Evolutionary conservation across 2,797 vertebrate genomes (phyloP), one percentile per base, ranked within the genome.

Genomic region (Emys orbicularis): DNA sequence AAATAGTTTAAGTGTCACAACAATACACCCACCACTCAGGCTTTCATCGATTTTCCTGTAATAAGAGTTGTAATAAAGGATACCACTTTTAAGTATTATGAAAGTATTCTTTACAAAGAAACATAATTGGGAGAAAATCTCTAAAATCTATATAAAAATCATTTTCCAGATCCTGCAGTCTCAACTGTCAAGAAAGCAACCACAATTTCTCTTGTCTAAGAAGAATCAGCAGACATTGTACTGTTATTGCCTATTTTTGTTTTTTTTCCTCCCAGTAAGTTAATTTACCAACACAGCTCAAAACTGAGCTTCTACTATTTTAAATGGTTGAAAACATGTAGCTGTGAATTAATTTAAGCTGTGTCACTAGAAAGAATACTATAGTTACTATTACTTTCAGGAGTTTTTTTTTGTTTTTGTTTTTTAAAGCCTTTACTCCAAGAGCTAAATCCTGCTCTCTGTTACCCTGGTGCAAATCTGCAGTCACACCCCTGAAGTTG

Each of bases 1-100:
- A 98, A 98, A 98, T 97, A 98, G 96, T 98, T 98, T 96, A 97
- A 96, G 96, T 98, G 98, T 98, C 98, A 98, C 96, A 98, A 98
- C 97, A 98, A 97, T 98, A 98, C 97, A 98, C 98, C 97, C 97
- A 98, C 98, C 81, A 87, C 95, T 97, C 94, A 91, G 61, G 61
- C 89, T 97, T 97, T 95, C 91, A 87, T 96, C 56, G 56, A 94
- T 97, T 97, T 97, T 90, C 61, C 90, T 96, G 87, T 96, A 98
- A 97, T 95, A 97, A 96, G 44, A 88, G 76, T 90, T 94, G 94
- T 96, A 97, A 98, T 95, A 97, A 95, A 98, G 95, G 97, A 97
- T 97, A 98, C 86, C 15, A 5, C 90, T 97, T 98, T 96, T 95
- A 94, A 97, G 94, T 95, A 94, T 96, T 91, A 94, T 92, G 53